Percentiles rank a stretch among this genome's conserved stretches.
These are phyloP conservation scores for Catagonus wagneri DNA, from an alignment of 2,113 vertebrate species.

Conservation along the genomic window DNA sequence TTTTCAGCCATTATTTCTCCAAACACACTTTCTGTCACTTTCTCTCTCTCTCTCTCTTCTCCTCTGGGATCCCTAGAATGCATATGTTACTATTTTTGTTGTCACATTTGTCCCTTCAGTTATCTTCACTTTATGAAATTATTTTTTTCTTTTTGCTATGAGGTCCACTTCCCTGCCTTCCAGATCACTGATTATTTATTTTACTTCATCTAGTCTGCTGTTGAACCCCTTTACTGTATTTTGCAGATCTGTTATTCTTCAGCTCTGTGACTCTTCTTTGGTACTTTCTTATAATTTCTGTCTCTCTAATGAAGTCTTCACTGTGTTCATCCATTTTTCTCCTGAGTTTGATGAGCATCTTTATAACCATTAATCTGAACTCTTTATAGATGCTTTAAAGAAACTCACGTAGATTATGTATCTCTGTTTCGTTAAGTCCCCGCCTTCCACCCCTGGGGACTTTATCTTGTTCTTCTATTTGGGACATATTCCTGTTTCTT, in stretches of 20 bases:
- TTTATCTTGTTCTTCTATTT: neutral
- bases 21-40: neutral
- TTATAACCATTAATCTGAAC: neutral
- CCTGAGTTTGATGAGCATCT: neutral
- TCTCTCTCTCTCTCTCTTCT: neutral
- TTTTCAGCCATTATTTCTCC: neutral
- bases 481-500: neutral
- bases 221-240: neutral
- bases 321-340: neutral
- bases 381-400: neutral
- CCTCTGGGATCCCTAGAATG: neutral
- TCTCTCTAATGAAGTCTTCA: neutral
- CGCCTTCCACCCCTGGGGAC: neutral
- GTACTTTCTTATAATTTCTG: neutral
- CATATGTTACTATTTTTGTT: neutral
- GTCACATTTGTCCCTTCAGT: neutral
- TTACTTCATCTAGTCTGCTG: neutral
- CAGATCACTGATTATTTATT: neutral
- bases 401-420: neutral
- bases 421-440: neutral
- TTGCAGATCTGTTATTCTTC: neutral
- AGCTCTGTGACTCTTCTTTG: neutral
- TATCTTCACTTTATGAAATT: neutral
- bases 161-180: neutral
- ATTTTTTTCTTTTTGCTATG: neutral